phyloP scores from a whole-genome alignment of 2,888 invertebrate species.

The Alentia gelatinosa region DNA sequence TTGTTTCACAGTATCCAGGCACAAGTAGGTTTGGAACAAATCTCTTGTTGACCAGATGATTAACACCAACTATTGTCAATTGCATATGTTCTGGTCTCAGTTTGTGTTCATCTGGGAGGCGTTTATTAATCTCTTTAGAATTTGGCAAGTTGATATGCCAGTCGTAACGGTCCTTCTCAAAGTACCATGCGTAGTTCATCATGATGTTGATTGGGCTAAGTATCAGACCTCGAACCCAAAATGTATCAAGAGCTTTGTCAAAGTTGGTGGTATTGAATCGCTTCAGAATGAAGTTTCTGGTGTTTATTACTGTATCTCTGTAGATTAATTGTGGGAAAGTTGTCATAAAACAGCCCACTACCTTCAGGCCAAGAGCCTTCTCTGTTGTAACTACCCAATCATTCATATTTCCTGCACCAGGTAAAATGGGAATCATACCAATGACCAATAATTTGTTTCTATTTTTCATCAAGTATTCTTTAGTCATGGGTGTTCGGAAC shows the following conservation, averaged over 20 bases:
- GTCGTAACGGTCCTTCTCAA: not conserved
- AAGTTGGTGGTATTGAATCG: not conserved
- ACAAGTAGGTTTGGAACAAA: not conserved
- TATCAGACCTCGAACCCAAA: not conserved
- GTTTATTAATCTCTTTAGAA: not conserved
- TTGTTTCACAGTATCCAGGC: not conserved
- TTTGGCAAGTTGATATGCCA: not conserved
- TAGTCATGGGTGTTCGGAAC: not conserved
- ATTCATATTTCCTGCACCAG: no score
- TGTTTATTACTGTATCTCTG: not conserved
- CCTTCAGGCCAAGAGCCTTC: not conserved
- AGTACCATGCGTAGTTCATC: not conserved
- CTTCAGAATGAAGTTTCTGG: not conserved
- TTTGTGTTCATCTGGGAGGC: not conserved
- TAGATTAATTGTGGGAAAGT: not conserved
- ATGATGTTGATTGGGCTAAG: not conserved
- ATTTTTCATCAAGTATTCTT: not conserved
- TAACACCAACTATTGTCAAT: not conserved
- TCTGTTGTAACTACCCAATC: not conserved
- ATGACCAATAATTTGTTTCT: not conserved
- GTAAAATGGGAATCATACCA: not conserved
- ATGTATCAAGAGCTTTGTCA: not conserved
- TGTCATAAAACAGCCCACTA: not conserved
- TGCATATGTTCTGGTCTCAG: not conserved
- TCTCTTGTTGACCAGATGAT: not conserved